Conservation (phyloP, 1,140 invertebrate genomes). For the Conus betulinus region DNA sequence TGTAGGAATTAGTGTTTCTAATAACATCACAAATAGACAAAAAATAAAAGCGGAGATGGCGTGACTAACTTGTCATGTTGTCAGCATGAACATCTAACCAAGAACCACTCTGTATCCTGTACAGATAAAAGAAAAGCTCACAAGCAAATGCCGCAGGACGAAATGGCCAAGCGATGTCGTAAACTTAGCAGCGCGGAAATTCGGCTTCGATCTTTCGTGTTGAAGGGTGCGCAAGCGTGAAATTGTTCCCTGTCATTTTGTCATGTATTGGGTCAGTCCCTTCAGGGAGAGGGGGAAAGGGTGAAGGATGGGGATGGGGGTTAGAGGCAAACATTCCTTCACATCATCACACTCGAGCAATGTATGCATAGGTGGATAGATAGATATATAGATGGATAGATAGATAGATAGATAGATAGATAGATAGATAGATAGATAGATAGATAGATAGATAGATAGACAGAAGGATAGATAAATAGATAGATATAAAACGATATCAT, state of each 20-base stretch:
- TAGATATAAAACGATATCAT: no score
- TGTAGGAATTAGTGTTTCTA: no score
- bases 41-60: no score
- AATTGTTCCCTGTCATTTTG: constrained; percentile 6
- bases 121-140: not conserved
- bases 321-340: not conserved
- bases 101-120: not conserved
- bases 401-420: not conserved
- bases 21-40: no score
- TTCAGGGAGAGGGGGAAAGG: not conserved
- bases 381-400: no score
- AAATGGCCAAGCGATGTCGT: not conserved
- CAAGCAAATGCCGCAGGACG: not conserved
- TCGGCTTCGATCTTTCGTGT: constrained; percentile 2
- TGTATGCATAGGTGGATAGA: no score
- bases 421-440: not conserved
- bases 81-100: no score
- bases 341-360: no score
- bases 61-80: no score
- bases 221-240: not conserved
- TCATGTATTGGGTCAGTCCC: not conserved
- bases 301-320: no score
- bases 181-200: not conserved
- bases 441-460: not conserved
- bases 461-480: no score